A percentile compares a stretch with the other conserved stretches of the same genome.
Evolutionary conservation across 2,888 invertebrate species (phyloP).

Genomic region (Nemotelus pantherinus): DNA sequence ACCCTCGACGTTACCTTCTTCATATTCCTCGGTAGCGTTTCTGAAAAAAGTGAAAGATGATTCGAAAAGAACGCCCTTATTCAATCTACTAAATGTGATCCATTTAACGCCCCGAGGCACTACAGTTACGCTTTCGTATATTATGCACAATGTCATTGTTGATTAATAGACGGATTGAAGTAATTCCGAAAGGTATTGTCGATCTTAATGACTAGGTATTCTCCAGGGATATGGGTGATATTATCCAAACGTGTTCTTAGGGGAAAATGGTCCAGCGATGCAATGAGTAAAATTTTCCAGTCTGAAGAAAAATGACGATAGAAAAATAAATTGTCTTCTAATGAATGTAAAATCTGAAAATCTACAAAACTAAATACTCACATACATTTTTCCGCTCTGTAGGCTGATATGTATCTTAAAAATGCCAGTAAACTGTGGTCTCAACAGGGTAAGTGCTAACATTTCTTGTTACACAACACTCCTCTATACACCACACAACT

Average conservation of each 20-base stretch:
- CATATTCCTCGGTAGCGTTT: constrained; percentile 12
- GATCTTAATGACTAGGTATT: constrained; percentile 42
- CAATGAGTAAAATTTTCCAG: not conserved
- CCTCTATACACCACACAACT: not conserved
- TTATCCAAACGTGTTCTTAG: not conserved
- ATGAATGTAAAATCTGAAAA: not conserved
- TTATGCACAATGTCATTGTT: constrained; percentile 45
- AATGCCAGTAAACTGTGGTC: not conserved
- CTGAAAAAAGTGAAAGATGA: constrained; percentile 37
- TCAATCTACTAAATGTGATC: constrained; percentile 42
- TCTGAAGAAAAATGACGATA: not conserved
- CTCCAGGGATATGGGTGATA: not conserved
- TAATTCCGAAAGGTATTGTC: constrained; percentile 42
- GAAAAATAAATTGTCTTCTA: not conserved
- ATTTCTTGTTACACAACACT: too few relatives aligned
- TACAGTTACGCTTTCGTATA: constrained; percentile 34
- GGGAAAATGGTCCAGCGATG: not conserved
- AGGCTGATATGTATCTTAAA: not conserved
- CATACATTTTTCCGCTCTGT: too few relatives aligned
- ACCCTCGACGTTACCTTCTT: not conserved
- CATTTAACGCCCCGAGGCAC: constrained; percentile 39
- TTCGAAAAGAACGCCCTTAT: constrained; percentile 39
- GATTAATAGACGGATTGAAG: constrained; percentile 45
- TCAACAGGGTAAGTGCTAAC: too few relatives aligned
- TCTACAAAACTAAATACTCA: too few relatives aligned